phyloP scores from a whole-genome alignment of 2,113 vertebrate genomes.

The Misgurnus mizolepis region DNA sequence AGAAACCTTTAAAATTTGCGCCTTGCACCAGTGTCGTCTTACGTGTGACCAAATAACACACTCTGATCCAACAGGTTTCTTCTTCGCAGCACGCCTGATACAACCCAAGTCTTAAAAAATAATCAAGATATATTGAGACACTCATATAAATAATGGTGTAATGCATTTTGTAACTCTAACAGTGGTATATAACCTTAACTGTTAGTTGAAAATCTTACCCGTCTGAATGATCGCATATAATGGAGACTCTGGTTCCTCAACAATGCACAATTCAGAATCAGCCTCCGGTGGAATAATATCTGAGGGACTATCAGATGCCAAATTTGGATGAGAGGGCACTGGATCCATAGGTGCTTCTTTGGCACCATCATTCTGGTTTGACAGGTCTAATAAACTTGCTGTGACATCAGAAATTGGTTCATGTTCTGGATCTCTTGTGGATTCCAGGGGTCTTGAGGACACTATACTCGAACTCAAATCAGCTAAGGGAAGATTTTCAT shows the following conservation, averaged over 20 bases:
- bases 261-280: conserved; percentile 27
- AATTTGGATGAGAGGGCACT: background rate
- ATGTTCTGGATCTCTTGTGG: background rate
- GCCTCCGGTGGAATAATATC: background rate
- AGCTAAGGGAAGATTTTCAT: background rate
- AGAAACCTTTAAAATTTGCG: conserved; percentile 73
- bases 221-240: conserved; percentile 41
- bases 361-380: background rate
- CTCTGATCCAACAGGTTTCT: conserved; percentile 71
- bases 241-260: conserved; percentile 23
- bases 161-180: background rate
- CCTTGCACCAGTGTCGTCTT: conserved; percentile 71
- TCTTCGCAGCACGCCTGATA: conserved; percentile 56
- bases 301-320: background rate
- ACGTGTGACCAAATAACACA: conserved; percentile 75
- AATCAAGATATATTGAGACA: background rate
- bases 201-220: conserved; percentile 23
- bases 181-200: background rate
- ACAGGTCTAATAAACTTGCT: background rate
- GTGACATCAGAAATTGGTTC: background rate
- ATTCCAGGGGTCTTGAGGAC: background rate
- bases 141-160: background rate
- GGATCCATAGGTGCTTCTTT: background rate
- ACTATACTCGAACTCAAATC: background rate
- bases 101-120: conserved; percentile 52